These are phyloP conservation scores for Ageneiosus marmoratus DNA, from an alignment of 2,113 vertebrate species.

Conservation along the genomic window DNA sequence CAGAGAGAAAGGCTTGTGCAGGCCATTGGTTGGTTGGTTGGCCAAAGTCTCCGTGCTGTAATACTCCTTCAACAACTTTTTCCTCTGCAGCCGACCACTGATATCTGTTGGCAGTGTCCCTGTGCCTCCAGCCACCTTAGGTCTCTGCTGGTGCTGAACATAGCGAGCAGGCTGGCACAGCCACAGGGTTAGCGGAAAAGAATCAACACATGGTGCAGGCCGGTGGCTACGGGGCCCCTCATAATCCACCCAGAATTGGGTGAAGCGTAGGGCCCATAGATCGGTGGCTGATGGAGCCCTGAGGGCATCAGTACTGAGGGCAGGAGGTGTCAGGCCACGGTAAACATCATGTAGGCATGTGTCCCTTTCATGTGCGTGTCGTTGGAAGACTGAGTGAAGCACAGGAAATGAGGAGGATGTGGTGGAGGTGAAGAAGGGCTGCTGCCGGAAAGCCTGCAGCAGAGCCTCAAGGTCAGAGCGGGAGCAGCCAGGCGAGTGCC, in stretches of 20 bases:
- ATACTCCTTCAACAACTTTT: slow-evolving; percentile 89
- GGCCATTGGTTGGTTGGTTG: slow-evolving; percentile 69
- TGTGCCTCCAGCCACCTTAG: slow-evolving; percentile 61
- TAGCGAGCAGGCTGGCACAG: slow-evolving; percentile 86
- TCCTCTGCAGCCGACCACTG: slow-evolving; percentile 81
- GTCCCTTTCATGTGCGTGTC: slow-evolving; percentile 93
- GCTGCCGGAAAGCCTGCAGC: slow-evolving; percentile 89
- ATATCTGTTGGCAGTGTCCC: slow-evolving; percentile 79
- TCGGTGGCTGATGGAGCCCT: slow-evolving; percentile 87
- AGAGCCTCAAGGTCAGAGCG: slow-evolving; percentile 90
- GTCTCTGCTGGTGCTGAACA: slow-evolving; percentile 77
- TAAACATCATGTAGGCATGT: slow-evolving; percentile 92
- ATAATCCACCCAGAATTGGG: slow-evolving; percentile 97
- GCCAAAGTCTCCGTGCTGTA: slow-evolving; percentile 77
- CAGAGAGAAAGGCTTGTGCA: slow-evolving; percentile 71
- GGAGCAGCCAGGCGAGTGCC: slow-evolving; percentile 85
- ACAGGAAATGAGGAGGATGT: slow-evolving; percentile 80
- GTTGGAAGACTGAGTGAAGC: slow-evolving; percentile 90
- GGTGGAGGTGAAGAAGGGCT: slow-evolving; percentile 83
- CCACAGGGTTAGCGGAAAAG: slow-evolving; percentile 93
- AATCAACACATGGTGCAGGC: slow-evolving; percentile 89
- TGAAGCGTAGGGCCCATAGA: slow-evolving; percentile 91
- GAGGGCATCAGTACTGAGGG: slow-evolving; percentile 79
- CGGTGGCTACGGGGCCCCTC: slow-evolving; percentile 87
- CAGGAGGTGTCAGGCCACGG: slow-evolving; percentile 81